A percentile compares a stretch with the other conserved stretches of the same genome.
Evolutionary conservation across 2,113 vertebrate genomes (phyloP).

Genomic region (Marmota flaviventris): DNA sequence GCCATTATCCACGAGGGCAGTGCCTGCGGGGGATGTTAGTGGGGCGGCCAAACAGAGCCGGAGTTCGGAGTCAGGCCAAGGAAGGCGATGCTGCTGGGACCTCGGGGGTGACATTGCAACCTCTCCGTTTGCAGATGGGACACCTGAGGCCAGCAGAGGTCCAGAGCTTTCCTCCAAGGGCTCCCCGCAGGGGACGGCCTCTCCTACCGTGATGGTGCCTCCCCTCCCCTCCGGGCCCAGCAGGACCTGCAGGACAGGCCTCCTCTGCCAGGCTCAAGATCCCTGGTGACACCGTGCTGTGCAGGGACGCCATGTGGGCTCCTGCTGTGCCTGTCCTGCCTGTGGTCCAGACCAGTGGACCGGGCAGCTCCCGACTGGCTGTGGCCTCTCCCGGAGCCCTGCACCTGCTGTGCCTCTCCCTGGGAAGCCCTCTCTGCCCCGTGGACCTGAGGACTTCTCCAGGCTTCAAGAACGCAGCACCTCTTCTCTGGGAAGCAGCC

Average conservation of each 20-base stretch:
- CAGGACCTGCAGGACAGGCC: neutral
- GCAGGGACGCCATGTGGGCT: fast-evolving
- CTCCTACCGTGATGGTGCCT: fast-evolving
- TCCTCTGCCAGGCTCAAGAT: fast-evolving
- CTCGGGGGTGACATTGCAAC: too few relatives aligned
- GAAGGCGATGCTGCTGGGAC: fast-evolving
- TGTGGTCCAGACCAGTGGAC: too few relatives aligned
- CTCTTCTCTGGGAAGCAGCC: neutral
- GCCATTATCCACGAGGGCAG: slow-evolving; percentile 66
- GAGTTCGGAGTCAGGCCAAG: neutral
- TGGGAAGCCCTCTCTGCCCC: too few relatives aligned
- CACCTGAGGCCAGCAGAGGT: neutral
- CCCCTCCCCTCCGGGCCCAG: neutral
- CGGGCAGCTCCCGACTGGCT: fast-evolving
- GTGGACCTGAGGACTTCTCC: neutral
- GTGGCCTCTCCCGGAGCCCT: fast-evolving
- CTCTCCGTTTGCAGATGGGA: neutral
- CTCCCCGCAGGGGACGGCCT: neutral
- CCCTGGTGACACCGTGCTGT: fast-evolving
- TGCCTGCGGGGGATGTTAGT: neutral
- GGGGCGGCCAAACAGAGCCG: fast-evolving
- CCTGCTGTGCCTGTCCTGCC: too few relatives aligned
- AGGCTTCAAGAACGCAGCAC: neutral
- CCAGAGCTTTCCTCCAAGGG: neutral
- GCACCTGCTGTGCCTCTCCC: neutral